Conservation (phyloP, 2,888 invertebrate species). For the Drosophila anomalata region DNA sequence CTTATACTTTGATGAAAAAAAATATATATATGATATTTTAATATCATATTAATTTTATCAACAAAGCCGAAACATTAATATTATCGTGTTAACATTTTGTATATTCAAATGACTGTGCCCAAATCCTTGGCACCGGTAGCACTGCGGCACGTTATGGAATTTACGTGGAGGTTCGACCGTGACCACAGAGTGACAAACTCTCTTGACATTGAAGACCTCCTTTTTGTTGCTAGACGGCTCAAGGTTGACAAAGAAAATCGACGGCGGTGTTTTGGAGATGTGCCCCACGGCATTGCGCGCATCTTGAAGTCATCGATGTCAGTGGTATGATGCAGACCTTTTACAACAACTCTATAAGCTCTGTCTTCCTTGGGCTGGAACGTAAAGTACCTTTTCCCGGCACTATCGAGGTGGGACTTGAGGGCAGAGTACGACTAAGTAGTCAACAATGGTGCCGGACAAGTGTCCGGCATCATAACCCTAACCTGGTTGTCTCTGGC, state of each 20-base stretch:
- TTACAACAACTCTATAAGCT: background rate
- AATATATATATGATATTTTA: no score
- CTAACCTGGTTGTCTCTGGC: background rate
- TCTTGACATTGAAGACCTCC: background rate
- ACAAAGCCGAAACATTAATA: no score
- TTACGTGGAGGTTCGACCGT: background rate
- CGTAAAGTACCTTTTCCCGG: background rate
- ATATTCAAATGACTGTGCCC: background rate
- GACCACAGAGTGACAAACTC: background rate
- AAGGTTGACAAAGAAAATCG: background rate
- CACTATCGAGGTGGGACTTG: background rate
- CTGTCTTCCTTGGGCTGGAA: background rate
- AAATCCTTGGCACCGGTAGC: background rate
- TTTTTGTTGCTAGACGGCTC: background rate
- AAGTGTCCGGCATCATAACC: no score
- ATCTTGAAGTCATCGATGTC: background rate
- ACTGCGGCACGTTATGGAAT: constrained; percentile 1
- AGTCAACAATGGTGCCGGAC: no score
- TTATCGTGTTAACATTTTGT: no score
- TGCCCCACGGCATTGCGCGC: background rate
- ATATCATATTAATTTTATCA: no score
- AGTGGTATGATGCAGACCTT: background rate
- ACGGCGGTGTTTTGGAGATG: background rate
- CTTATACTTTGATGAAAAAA: no score
- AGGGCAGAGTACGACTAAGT: background rate